Evolutionary conservation across 2,888 invertebrate species (phyloP).

Genomic region (Slavum lentiscoides): DNA sequence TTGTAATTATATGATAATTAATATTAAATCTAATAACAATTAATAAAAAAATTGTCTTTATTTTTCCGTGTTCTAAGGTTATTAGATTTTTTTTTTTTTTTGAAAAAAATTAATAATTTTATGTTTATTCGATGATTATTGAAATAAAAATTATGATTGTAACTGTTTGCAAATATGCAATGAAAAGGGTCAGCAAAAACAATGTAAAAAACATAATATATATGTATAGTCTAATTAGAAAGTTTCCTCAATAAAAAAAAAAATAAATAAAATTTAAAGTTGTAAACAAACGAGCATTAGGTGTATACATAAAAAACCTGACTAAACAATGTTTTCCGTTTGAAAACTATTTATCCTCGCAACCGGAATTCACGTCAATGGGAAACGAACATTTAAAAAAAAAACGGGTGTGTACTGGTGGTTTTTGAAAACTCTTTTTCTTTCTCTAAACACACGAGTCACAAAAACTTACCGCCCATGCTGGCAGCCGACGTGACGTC

Average conservation of each 20-base stretch:
- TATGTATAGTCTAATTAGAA: constrained; percentile 2
- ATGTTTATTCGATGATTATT: no score
- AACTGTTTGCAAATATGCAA: background rate
- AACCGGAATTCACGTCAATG: background rate
- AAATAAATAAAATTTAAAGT: background rate
- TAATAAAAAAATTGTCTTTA: no score
- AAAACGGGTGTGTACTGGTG: background rate
- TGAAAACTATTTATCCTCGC: background rate
- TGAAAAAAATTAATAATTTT: no score
- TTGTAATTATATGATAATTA: no score
- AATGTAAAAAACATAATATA: background rate
- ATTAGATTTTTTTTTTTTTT: no score
- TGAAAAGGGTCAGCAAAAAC: background rate
- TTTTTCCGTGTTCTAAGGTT: no score
- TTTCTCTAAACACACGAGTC: background rate
- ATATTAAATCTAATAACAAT: no score
- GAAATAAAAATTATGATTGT: constrained; percentile 14
- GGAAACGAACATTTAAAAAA: constrained; percentile 23
- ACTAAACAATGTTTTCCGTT: constrained; percentile 5
- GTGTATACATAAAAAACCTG: constrained; percentile 5
- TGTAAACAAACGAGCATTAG: background rate
- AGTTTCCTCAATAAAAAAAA: constrained; percentile 20
- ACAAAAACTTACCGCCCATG: constrained; percentile 57
- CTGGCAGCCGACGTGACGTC: constrained; percentile 71
- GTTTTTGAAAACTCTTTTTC: background rate